phyloP scores from a whole-genome alignment of 2,797 vertebrate genomes.

The Cryptoblepharus egeriae region DNA sequence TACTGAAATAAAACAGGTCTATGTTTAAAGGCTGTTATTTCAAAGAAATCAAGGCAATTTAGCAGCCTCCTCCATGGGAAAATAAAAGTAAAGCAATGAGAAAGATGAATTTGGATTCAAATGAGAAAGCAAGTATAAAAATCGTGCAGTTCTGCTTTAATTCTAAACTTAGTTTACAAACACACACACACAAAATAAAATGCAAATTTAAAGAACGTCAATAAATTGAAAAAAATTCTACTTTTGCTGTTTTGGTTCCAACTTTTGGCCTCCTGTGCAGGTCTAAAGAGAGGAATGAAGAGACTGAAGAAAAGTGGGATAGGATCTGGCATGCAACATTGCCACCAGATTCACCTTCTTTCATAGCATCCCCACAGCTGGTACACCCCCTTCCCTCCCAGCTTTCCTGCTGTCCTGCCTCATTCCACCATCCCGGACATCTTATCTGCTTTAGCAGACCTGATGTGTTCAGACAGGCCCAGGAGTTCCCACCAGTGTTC shows the following conservation, averaged over 20 bases:
- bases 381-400: too few relatives aligned
- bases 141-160: not conserved
- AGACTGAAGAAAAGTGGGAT: too few relatives aligned
- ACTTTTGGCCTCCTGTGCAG: too few relatives aligned
- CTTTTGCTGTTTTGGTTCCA: not conserved
- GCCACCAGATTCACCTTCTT: too few relatives aligned
- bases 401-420: too few relatives aligned
- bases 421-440: too few relatives aligned
- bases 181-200: constrained; percentile 17
- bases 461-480: too few relatives aligned
- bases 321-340: too few relatives aligned
- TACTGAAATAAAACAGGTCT: constrained; percentile 31
- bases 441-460: too few relatives aligned
- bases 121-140: not conserved
- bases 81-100: constrained; percentile 23
- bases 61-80: not conserved
- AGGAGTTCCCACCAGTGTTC: too few relatives aligned
- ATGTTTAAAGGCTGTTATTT: constrained; percentile 7
- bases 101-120: not conserved
- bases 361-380: too few relatives aligned
- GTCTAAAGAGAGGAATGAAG: too few relatives aligned
- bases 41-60: constrained; percentile 31
- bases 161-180: constrained; percentile 2
- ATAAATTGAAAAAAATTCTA: constrained; percentile 19
- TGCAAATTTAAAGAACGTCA: constrained; percentile 12